Evolutionary conservation across 1,140 invertebrate species (phyloP), one percentile per base, ranked within the genome.

Genomic region (Leptinotarsa lineolata): DNA sequence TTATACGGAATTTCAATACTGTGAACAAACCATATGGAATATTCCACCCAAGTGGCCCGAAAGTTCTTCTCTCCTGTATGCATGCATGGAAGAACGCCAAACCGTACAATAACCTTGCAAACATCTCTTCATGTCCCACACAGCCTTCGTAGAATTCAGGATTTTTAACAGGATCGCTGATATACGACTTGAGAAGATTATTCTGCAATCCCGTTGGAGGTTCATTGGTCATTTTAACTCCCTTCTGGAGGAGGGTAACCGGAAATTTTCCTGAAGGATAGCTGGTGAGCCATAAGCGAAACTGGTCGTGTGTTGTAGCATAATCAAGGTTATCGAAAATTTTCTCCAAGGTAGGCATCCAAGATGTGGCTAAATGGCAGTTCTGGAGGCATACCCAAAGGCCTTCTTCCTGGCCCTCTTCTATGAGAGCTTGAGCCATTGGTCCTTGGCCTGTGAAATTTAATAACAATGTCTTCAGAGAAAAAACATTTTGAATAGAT

Each of bases 211-310:
- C 95, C 45, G 91, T 94, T 0, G 96, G 96, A 1, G 95, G 92
- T 84, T 98, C 96, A 79, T 97, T 97, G 1, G 95, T 97, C 92
- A 97, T 97, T 87, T 98, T 98, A 1, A 97, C 91, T 20, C 94
- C 92, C 69, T 94, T 93, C 85, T 97, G 94, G 18, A 97, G 85
- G 8, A 98, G 88, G 1, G 93, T 91, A 3, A 95, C 91, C 0
- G 96, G 96, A 85, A 98, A 97, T 80, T 90, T 89, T 18, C 90
- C 88, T 0, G 94, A 94, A 0, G 96, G 94, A 84, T 97, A 97
- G 80, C 94, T 96, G 0, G 96, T 98, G 22, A 98, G 85, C 96
- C 96, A 98, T 3, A 98, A 86, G 22, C 96, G 88, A 83, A 95
- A 96, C 39, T 88, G 85, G 0, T 82, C 83, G 77, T 93, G 89